Evolutionary conservation across 1,140 invertebrate species (phyloP), one percentile per base, ranked within the genome.

Genomic region (Pemphigus obesinymphae): DNA sequence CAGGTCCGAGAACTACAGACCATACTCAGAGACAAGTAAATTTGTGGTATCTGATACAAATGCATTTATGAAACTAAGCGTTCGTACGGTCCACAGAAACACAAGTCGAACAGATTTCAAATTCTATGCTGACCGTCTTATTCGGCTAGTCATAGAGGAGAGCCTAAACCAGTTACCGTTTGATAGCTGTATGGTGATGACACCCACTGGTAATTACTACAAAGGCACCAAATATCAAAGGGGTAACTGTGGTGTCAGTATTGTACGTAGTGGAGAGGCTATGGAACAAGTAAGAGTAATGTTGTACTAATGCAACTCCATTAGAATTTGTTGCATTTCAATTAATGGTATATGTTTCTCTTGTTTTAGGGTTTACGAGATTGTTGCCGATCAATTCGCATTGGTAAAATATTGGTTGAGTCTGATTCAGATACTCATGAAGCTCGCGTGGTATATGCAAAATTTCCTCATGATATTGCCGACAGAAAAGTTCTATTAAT

Each of bases 341-440:
- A n/a, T n/a, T n/a, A n/a, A n/a, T n/a, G n/a, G n/a, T n/a, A n/a
- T n/a, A 68, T n/a, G 15, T 20, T 17, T 20, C 55, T 26, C 23
- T 63, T 70, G n/a, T 53, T 87, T 68, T 88, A 95, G 91, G 97
- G 97, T 29, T 88, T 99, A 23, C 88, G 97, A 70, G 97, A 99
- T 87, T 99, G 97, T 88, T 99, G 97, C 88, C 91, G 97, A 8
- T 98, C 96, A 11, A 99, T 99, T 85, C 90, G 96, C 82, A 99
- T 99, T 84, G 98, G 97, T 34, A 99, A 99, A 89, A 99, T 99
- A 85, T 88, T 99, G 73, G 95, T 99, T n/a, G 96, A 98, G 87
- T 97, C 94, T 85, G 96, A 99, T 89, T 92, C 93, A 50, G 96
- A 98, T 84, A 98, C 96, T 0, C 96, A 99, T 84, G 96, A 98